Evolutionary conservation across 2,797 vertebrate genomes (phyloP).

Genomic region (Scomberomorus guttatus): DNA sequence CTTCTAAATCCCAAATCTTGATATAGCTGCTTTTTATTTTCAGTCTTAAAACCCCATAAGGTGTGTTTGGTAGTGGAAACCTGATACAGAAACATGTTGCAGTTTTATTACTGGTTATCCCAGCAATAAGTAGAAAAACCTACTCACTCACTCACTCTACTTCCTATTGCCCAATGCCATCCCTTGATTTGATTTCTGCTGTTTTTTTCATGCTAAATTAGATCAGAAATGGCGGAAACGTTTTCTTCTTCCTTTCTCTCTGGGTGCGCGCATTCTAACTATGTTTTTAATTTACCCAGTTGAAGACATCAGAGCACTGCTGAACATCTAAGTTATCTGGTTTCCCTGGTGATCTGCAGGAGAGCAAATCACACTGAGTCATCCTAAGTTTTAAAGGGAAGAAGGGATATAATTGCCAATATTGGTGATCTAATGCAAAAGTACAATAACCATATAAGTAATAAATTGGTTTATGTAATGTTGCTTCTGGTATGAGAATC

Average conservation of each 20-base stretch:
- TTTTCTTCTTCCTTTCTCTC: neutral
- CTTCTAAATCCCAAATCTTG: conserved; percentile 25
- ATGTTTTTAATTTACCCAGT: conserved; percentile 8
- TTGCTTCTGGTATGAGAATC: neutral
- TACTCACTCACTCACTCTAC: conserved; percentile 18
- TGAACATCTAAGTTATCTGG: conserved; percentile 35
- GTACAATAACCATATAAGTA: neutral
- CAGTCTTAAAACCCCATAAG: conserved; percentile 22
- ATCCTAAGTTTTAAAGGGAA: neutral
- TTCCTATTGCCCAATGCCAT: conserved; percentile 22
- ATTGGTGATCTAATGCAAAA: conserved; percentile 2
- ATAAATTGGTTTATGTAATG: neutral
- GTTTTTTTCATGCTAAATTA: conserved; percentile 37
- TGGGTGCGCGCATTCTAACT: neutral
- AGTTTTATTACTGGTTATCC: conserved; percentile 40
- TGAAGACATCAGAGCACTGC: conserved; percentile 8
- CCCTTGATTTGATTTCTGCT: conserved; percentile 47
- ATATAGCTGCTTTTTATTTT: conserved; percentile 34
- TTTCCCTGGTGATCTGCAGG: conserved; percentile 23
- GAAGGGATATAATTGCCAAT: neutral
- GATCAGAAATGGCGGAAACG: conserved; percentile 6
- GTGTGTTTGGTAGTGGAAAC: conserved; percentile 27
- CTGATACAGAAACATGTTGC: conserved; percentile 42
- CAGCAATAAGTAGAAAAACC: conserved; percentile 48
- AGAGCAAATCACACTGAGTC: conserved; percentile 35